Evolutionary conservation across 2,797 vertebrate genomes (phyloP).

Genomic region (Pipistrellus nathusii): DNA sequence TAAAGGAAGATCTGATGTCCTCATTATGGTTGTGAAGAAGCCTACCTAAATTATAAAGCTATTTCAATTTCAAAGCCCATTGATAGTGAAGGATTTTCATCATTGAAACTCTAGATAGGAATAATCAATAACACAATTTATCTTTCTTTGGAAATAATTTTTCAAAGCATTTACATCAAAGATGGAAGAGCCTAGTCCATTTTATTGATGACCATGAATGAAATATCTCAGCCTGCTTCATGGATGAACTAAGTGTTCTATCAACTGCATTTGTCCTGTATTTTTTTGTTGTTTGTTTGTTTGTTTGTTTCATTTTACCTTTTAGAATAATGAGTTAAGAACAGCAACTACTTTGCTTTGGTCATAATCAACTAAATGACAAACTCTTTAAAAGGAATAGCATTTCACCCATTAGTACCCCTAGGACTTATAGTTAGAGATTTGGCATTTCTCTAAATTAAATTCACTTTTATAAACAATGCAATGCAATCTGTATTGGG

Average conservation of each 20-base stretch:
- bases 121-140: neutral
- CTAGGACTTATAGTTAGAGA: neutral
- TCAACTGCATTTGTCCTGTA: neutral
- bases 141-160: constrained; percentile 47
- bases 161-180: constrained; percentile 49
- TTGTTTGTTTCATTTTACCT: neutral
- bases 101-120: neutral
- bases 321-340: neutral
- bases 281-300: neutral
- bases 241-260: neutral
- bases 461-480: constrained; percentile 60
- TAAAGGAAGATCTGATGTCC: neutral
- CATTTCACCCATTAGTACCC: neutral
- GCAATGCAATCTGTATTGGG: neutral
- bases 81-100: neutral
- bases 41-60: constrained; percentile 54
- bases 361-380: constrained; percentile 9
- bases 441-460: constrained; percentile 38
- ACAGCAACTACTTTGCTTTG: neutral
- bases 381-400: constrained; percentile 15
- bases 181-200: neutral
- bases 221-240: neutral
- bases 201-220: neutral
- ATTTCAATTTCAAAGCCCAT: constrained; percentile 50
- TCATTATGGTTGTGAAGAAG: neutral